Percentiles rank a stretch among this genome's conserved stretches.
These are phyloP conservation scores for Seira ritae DNA, from an alignment of 2,888 invertebrate genomes.

Conservation along the genomic window DNA sequence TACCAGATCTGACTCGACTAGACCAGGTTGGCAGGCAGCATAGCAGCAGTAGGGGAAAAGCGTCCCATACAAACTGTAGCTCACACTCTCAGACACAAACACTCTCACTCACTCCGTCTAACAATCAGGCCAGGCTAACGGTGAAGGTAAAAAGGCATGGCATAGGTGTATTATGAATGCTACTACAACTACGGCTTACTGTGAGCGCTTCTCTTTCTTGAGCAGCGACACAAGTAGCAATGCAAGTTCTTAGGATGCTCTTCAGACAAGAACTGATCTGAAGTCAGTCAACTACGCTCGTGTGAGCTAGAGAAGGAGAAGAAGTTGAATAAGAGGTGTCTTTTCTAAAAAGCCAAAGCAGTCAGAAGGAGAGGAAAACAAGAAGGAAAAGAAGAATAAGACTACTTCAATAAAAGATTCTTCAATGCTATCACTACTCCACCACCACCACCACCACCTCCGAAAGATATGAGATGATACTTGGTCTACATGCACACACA, in stretches of 20 bases:
- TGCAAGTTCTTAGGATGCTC: slow-evolving; percentile 52
- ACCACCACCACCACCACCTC: too few relatives aligned
- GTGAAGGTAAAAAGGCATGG: not conserved
- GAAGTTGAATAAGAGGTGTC: not conserved
- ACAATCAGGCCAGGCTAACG: not conserved
- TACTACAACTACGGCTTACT: too few relatives aligned
- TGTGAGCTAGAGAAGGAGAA: not conserved
- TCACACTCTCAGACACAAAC: not conserved
- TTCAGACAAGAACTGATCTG: slow-evolving; percentile 49
- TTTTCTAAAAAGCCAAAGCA: not conserved
- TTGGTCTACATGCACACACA: not conserved
- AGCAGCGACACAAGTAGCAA: slow-evolving; percentile 13
- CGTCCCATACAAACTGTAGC: not conserved
- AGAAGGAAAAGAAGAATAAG: slow-evolving; percentile 45
- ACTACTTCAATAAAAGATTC: slow-evolving; percentile 44
- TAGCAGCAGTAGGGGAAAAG: not conserved
- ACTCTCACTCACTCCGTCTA: too few relatives aligned
- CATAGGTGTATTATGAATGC: not conserved
- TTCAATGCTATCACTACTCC: not conserved
- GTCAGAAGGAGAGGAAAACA: slow-evolving; percentile 23
- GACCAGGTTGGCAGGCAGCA: too few relatives aligned
- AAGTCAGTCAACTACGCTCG: slow-evolving; percentile 52
- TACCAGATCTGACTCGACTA: too few relatives aligned
- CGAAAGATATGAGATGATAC: not conserved
- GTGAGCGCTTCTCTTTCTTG: not conserved